A percentile compares a stretch with the other conserved stretches of the same genome.
phyloP scores from a whole-genome alignment of 2,888 invertebrate genomes.

The Omphaloscelis lunosa region DNA sequence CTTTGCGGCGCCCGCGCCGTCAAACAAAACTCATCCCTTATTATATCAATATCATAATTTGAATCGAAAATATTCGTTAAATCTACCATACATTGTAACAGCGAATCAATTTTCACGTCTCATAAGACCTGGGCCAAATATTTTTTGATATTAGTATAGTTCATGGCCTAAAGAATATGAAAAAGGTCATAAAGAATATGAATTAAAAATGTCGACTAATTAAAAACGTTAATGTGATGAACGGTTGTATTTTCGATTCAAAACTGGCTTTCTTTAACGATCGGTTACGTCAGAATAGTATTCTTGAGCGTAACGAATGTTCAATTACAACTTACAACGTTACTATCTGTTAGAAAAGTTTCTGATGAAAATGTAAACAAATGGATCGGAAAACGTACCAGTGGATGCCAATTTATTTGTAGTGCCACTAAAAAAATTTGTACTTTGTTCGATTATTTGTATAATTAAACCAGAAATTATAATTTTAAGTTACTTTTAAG shows the following conservation, averaged over 20 bases:
- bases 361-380: not conserved
- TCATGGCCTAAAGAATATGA: too few relatives aligned
- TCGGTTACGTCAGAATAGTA: not conserved
- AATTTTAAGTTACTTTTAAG: not conserved
- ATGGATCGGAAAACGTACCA: not conserved
- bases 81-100: too few relatives aligned
- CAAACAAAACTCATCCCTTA: not conserved
- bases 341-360: not conserved
- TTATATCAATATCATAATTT: not conserved
- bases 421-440: not conserved
- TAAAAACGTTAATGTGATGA: not conserved
- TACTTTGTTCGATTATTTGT: not conserved
- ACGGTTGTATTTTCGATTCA: not conserved
- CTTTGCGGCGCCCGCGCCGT: not conserved
- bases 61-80: not conserved
- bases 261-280: not conserved
- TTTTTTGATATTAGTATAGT: too few relatives aligned
- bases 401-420: not conserved
- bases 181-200: too few relatives aligned
- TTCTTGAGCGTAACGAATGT: slow-evolving; percentile 10
- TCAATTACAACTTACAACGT: slow-evolving; percentile 15
- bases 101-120: too few relatives aligned
- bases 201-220: too few relatives aligned
- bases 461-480: not conserved
- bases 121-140: too few relatives aligned